Conservation (phyloP, 2,797 vertebrate genomes). For the Macropus fuliginosus region DNA sequence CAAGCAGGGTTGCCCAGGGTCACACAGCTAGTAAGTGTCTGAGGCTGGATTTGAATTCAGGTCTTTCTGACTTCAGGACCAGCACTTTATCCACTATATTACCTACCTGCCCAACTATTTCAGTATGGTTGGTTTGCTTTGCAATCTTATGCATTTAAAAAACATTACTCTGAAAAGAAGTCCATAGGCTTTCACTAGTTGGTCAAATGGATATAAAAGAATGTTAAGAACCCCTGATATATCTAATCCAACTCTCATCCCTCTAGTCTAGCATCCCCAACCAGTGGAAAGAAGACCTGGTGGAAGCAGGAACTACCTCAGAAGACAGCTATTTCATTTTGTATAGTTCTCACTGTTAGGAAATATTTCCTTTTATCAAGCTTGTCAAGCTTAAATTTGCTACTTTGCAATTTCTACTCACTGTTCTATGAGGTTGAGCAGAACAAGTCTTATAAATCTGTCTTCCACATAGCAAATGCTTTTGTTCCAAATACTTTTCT, state of each 20-base stretch:
- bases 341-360: not conserved
- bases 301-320: not conserved
- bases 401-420: not conserved
- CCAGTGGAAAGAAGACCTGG: not conserved
- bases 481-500: not conserved
- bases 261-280: not conserved
- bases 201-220: not conserved
- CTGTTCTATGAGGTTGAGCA: not conserved
- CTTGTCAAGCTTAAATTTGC: not conserved
- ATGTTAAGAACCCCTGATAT: not conserved
- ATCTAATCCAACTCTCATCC: not conserved
- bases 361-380: not conserved
- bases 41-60: not conserved
- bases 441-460: not conserved
- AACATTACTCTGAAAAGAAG: not conserved
- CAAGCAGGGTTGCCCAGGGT: not conserved
- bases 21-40: not conserved
- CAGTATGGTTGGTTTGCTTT: not conserved
- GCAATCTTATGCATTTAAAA: not conserved
- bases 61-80: not conserved
- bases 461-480: not conserved
- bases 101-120: not conserved
- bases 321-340: not conserved
- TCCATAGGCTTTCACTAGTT: not conserved
- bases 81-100: not conserved